Conservation (phyloP, 2,113 vertebrate genomes). For the Nyctereutes procyonoides region DNA sequence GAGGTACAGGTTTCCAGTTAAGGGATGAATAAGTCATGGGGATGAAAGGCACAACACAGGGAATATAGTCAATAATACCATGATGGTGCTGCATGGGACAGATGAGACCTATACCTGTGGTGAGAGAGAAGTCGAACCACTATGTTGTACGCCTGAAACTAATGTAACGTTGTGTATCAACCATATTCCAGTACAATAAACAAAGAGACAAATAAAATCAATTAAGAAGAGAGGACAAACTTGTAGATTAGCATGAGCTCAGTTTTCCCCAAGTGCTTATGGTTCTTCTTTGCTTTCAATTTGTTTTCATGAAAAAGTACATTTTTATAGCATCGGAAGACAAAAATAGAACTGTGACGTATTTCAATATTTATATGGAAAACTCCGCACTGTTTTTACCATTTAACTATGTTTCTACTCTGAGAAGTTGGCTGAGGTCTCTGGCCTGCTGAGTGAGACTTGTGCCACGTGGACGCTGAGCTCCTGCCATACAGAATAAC, state of each 20-base stretch:
- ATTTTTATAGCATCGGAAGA: conserved; percentile 10
- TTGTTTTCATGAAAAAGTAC: conserved; percentile 4
- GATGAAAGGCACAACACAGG: neutral
- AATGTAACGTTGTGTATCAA: neutral
- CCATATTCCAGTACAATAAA: neutral
- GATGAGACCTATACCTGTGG: neutral
- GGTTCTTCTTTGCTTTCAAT: neutral
- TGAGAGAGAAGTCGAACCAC: neutral
- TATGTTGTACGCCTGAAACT: neutral
- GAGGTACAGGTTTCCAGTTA: neutral
- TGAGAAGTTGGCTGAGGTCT: neutral
- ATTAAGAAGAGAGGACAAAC: neutral
- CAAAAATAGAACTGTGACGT: neutral
- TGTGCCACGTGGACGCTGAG: neutral
- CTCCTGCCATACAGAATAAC: neutral
- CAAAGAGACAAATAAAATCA: neutral
- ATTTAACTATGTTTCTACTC: neutral
- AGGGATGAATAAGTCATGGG: too few relatives aligned
- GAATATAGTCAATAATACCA: neutral
- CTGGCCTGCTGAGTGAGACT: neutral
- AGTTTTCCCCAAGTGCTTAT: neutral
- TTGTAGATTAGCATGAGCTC: neutral
- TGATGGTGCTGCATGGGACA: neutral
- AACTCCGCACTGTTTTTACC: neutral
- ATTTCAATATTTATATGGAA: neutral